These are phyloP conservation scores for Prosopocoilus inquinatus DNA, from an alignment of 2,888 invertebrate genomes.

Conservation along the genomic window DNA sequence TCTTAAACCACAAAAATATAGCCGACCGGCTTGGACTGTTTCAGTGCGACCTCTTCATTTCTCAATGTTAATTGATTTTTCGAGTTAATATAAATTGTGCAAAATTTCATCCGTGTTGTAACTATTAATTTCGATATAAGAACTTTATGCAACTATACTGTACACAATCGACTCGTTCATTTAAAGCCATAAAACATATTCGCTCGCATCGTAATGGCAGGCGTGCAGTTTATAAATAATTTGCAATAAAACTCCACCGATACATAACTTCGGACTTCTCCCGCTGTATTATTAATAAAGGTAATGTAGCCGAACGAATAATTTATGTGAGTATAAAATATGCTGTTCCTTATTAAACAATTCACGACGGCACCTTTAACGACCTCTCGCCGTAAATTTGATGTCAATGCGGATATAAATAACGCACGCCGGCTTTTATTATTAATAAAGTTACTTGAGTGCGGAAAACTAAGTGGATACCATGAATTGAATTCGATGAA, in stretches of 20 bases:
- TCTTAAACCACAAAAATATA: no score
- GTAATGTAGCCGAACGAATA: not conserved
- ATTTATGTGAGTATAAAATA: not conserved
- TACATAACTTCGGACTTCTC: not conserved
- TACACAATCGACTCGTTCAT: not conserved
- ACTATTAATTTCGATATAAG: no score
- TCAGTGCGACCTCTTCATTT: no score
- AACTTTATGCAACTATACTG: no score
- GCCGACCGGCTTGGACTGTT: no score
- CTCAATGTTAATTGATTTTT: no score
- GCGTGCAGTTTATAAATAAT: not conserved
- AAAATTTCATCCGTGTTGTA: no score
- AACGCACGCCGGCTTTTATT: not conserved
- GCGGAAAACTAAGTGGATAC: no score
- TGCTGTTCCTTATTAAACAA: constrained; percentile 2
- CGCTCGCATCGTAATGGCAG: not conserved
- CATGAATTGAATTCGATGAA: no score
- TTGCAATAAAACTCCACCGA: not conserved
- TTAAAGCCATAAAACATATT: not conserved
- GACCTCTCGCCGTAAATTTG: constrained; percentile 2
- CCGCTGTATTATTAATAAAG: not conserved
- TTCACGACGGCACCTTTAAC: constrained; percentile 2
- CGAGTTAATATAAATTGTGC: no score
- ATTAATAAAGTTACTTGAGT: no score
- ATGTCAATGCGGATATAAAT: not conserved